Conservation (phyloP, 2,888 invertebrate genomes). For the Tricholauxania praeusta region DNA sequence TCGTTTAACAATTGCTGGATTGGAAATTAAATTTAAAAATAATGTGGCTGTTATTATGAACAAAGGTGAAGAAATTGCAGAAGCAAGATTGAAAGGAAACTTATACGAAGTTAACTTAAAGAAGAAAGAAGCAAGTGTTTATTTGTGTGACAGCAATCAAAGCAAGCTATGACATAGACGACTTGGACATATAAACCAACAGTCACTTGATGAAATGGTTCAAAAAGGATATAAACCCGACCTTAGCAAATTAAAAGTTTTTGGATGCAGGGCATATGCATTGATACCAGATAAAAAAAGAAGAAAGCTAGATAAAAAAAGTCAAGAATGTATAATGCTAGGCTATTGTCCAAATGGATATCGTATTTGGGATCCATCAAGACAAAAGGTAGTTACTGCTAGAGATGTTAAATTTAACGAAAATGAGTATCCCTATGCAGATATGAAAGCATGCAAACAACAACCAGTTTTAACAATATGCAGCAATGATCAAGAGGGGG, state of each 20-base stretch:
- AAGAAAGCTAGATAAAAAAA: constrained; percentile 18
- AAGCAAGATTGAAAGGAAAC: background rate
- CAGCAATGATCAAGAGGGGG: too few relatives aligned
- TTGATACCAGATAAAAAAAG: too few relatives aligned
- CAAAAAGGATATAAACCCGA: constrained; percentile 19
- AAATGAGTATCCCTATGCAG: too few relatives aligned
- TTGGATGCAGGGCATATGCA: background rate
- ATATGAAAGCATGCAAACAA: too few relatives aligned
- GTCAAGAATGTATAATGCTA: constrained; percentile 18
- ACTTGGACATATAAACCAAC: constrained; percentile 11
- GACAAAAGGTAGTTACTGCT: too few relatives aligned
- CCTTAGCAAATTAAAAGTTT: constrained; percentile 4
- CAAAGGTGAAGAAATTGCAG: too few relatives aligned
- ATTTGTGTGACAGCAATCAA: background rate
- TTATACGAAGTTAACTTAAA: background rate
- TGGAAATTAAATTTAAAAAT: too few relatives aligned
- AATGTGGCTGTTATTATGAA: too few relatives aligned
- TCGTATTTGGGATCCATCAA: too few relatives aligned
- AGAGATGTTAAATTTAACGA: too few relatives aligned
- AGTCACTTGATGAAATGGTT: constrained; percentile 21
- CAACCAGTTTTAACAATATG: too few relatives aligned
- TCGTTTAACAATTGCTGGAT: too few relatives aligned
- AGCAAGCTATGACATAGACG: background rate
- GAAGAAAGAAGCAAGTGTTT: background rate
- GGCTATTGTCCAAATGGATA: constrained; percentile 17